Evolutionary conservation across 2,113 vertebrate species (phyloP).

Genomic region (Henicopernis longicauda): DNA sequence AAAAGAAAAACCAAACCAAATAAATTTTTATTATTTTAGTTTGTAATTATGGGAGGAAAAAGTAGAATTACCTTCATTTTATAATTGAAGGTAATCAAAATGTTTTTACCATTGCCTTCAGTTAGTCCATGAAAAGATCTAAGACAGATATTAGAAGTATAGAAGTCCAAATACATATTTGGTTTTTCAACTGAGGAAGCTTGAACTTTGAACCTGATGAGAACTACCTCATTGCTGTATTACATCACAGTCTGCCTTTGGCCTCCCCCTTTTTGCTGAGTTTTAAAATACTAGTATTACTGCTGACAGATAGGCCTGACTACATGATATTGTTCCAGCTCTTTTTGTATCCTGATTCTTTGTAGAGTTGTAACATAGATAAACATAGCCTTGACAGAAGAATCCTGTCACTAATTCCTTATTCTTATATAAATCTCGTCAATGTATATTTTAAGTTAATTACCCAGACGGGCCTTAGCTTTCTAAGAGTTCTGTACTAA

Average conservation of each 20-base stretch:
- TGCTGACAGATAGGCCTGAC: neutral
- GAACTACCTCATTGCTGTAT: neutral
- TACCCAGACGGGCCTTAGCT: fast-evolving
- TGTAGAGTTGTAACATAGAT: neutral
- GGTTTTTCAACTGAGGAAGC: neutral
- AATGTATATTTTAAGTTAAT: neutral
- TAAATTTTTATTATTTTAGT: neutral
- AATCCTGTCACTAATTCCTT: neutral
- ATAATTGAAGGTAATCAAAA: neutral
- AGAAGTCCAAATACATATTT: neutral
- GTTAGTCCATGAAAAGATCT: neutral
- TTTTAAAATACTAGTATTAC: neutral
- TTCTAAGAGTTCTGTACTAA: neutral
- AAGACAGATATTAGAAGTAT: neutral
- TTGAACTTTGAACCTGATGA: neutral
- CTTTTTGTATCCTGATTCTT: neutral
- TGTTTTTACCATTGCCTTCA: neutral
- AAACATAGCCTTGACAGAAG: neutral
- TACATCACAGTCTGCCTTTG: neutral
- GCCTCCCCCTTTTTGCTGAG: neutral
- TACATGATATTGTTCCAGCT: neutral
- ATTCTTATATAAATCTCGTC: neutral
- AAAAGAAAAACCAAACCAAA: neutral
- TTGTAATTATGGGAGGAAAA: neutral
- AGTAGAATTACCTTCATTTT: neutral